Conservation (phyloP, 2,113 vertebrate genomes). For the Morone chrysops region DNA sequence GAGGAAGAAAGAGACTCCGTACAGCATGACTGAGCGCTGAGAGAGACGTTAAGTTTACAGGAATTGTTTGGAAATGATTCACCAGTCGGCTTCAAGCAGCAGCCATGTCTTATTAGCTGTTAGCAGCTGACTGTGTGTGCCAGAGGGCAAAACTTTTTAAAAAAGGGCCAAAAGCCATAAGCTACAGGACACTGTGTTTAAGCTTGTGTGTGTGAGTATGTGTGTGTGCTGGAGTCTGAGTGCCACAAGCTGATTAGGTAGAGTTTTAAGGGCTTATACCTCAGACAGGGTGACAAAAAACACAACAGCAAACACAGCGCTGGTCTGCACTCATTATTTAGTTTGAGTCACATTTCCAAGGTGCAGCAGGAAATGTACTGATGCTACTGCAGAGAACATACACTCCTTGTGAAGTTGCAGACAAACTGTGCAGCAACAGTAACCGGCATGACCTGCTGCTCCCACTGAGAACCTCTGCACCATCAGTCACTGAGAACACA, state of each 20-base stretch:
- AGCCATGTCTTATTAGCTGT: slow-evolving; percentile 41
- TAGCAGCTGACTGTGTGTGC: slow-evolving; percentile 41
- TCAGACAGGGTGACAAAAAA: slow-evolving; percentile 4
- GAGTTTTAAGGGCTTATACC: slow-evolving; percentile 21
- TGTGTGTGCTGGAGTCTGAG: not conserved
- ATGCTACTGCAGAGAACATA: not conserved
- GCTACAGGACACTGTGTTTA: not conserved
- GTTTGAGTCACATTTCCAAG: not conserved
- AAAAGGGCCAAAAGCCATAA: slow-evolving; percentile 24
- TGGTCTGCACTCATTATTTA: not conserved
- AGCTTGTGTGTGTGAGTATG: not conserved
- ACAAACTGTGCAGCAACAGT: not conserved
- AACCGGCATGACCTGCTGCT: not conserved
- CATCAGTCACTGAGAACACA: not conserved
- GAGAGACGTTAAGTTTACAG: slow-evolving; percentile 47
- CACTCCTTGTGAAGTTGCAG: not conserved
- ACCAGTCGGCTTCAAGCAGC: slow-evolving; percentile 29
- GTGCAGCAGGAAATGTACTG: not conserved
- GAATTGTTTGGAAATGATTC: slow-evolving; percentile 42
- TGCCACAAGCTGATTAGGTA: slow-evolving; percentile 36
- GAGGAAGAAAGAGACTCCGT: slow-evolving; percentile 47
- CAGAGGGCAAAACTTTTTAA: slow-evolving; percentile 20
- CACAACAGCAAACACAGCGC: not conserved
- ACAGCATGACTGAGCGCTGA: slow-evolving; percentile 53
- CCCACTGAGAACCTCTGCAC: not conserved